Conservation (phyloP, 2,113 vertebrate species). For the Eudorcas thomsonii region DNA sequence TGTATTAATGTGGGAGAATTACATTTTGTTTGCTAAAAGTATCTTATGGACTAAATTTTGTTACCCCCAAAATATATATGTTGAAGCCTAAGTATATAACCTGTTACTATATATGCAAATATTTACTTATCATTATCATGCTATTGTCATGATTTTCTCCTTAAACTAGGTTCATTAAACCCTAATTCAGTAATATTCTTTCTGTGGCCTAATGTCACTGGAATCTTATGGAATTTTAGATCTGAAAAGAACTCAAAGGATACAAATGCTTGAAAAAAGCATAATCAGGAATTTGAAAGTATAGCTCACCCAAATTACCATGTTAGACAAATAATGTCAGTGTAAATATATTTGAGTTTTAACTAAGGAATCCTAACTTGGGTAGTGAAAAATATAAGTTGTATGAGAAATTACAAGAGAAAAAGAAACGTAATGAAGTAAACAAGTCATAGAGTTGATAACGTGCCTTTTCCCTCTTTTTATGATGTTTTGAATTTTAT, state of each 20-base stretch:
- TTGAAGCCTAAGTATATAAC: background rate
- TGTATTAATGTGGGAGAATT: background rate
- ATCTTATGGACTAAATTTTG: background rate
- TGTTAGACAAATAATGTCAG: background rate
- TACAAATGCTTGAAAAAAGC: background rate
- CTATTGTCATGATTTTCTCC: background rate
- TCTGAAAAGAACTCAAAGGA: background rate
- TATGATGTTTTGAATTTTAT: background rate
- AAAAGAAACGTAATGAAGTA: background rate
- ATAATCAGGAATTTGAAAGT: background rate
- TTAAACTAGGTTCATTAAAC: background rate
- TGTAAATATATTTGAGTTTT: background rate
- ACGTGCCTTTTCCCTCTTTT: background rate
- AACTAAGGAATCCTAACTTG: background rate
- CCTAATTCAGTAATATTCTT: background rate
- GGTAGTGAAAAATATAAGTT: background rate
- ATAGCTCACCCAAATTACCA: background rate
- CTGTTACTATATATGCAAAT: background rate
- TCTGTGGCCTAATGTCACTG: background rate
- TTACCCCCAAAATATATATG: background rate
- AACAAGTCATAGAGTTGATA: background rate
- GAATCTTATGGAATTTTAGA: background rate
- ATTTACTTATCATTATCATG: background rate
- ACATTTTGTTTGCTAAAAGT: background rate
- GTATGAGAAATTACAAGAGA: background rate